A percentile compares a stretch with the other conserved stretches of the same genome.
phyloP scores from a whole-genome alignment of 1,140 invertebrate genomes.

The Pseudomyrmex gracilis region DNA sequence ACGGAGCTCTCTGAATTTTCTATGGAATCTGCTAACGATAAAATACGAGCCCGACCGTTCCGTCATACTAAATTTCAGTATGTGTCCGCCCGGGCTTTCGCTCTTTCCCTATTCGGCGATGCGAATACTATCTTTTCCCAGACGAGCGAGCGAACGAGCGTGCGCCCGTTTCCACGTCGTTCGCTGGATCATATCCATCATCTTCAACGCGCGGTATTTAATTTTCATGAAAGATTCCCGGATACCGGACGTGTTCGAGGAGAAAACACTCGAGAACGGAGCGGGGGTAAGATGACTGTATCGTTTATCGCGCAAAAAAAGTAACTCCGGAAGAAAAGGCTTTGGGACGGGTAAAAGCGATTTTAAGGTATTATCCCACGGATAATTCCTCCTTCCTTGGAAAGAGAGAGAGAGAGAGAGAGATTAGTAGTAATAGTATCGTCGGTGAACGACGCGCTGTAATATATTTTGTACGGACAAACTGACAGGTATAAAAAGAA shows the following conservation, averaged over 20 bases:
- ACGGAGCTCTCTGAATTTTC: constrained; percentile 53
- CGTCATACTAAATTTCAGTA: constrained; percentile 59
- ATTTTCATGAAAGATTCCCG: constrained; percentile 55
- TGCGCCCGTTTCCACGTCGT: constrained; percentile 2
- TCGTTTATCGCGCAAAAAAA: constrained; percentile 43
- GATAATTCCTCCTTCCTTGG: background rate
- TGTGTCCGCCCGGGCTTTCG: constrained; percentile 29
- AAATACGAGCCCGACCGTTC: constrained; percentile 57
- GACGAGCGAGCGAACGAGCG: too few relatives aligned
- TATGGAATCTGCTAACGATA: constrained; percentile 65
- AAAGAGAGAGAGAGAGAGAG: background rate
- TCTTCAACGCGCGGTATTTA: constrained; percentile 51
- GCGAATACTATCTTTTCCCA: constrained; percentile 9
- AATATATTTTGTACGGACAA: constrained; percentile 3
- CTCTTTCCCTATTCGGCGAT: constrained; percentile 23
- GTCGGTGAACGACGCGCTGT: background rate
- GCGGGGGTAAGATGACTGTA: background rate
- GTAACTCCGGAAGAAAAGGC: constrained; percentile 24
- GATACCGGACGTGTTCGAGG: constrained; percentile 19
- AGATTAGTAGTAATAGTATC: background rate
- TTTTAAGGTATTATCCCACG: constrained; percentile 18
- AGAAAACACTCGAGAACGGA: constrained; percentile 17
- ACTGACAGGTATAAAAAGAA: background rate
- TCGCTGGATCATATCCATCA: constrained; percentile 38
- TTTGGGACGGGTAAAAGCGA: background rate